phyloP scores from a whole-genome alignment of 2,888 invertebrate species.

The Augochlorella aurata region DNA sequence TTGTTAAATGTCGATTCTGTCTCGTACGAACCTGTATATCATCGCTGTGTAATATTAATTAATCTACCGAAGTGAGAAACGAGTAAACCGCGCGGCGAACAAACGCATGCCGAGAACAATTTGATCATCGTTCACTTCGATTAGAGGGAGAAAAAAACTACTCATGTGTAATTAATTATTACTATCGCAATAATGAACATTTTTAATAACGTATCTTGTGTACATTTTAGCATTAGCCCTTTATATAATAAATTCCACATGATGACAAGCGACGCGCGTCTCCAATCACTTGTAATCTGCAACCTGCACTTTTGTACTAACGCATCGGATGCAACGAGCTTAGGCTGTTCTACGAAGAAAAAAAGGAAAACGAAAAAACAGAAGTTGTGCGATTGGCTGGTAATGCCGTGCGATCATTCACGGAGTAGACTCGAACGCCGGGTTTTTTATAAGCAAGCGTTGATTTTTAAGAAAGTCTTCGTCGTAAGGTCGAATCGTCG shows the following conservation, averaged over 20 bases:
- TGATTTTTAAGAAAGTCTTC: neutral
- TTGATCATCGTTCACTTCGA: constrained; percentile 74
- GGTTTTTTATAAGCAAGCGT: neutral
- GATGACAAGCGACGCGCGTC: constrained; percentile 67
- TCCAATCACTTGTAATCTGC: constrained; percentile 38
- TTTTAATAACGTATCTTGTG: constrained; percentile 80
- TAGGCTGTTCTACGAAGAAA: too few relatives aligned
- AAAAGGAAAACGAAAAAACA: too few relatives aligned
- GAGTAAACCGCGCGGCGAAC: constrained; percentile 56
- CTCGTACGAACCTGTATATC: constrained; percentile 59
- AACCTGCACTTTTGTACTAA: neutral
- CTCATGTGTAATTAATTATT: constrained; percentile 78
- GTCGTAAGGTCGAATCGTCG: neutral
- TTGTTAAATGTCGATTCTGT: constrained; percentile 64
- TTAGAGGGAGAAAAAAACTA: constrained; percentile 67
- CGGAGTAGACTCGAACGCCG: neutral
- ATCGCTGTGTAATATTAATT: constrained; percentile 67
- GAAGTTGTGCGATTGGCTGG: neutral
- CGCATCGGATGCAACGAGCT: too few relatives aligned
- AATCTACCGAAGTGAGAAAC: constrained; percentile 14
- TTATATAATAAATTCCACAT: constrained; percentile 80
- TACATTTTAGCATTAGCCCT: constrained; percentile 80
- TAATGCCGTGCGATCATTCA: neutral
- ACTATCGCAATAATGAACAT: constrained; percentile 78
- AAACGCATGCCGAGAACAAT: constrained; percentile 39